Base-by-base conservation (phyloP, 2,113 vertebrate species). In the Prunella fulvescens region DNA sequence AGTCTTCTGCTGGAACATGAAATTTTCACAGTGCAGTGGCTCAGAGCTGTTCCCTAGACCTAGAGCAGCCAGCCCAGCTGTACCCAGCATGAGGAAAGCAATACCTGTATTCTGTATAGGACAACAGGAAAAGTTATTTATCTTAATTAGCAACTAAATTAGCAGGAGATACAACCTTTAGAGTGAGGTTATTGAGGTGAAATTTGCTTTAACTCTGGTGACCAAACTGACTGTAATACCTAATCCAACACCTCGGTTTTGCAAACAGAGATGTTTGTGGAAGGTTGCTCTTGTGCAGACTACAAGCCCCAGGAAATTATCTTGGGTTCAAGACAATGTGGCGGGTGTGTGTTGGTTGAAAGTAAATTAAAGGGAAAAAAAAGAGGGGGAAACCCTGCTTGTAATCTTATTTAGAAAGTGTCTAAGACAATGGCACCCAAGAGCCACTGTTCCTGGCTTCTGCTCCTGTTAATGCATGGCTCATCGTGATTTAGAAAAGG, bases 361-460 rank as follows among this genome's bases (percentile, higher is more conserved):
- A 65, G 31, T 14, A 47, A 79, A 69, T 47, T 54, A 11, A 16
- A 24, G 48, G 9, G 53, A 2, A 12, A 11, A 35, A 16, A n/a
- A 33, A 5, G 15, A 14, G 16, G 6, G 11, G 11, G 10, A 53
- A 60, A 16, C 5, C 7, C 19, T 53, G 8, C 3, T 61, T 62
- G 19, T 57, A 62, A 50, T 71, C 18, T 11, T 50, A 28, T 35
- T 33, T 42, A 42, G 37, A 31, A 70, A 37, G 9, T 25, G 26
- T 45, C 33, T 0, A 0, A 50, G 19, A 12, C 44, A 80, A 18
- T 33, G 15, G 8, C 35, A 64, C 0, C 1, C 18, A 24, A 35
- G 17, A 53, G 9, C 39, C 18, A 19, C 47, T 19, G 6, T 17
- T 88, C 33, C 76, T 53, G 72, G 40, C 29, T 70, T 19, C 50